phyloP scores from a whole-genome alignment of 2,113 vertebrate genomes.

The Bujurquina vittata region DNA sequence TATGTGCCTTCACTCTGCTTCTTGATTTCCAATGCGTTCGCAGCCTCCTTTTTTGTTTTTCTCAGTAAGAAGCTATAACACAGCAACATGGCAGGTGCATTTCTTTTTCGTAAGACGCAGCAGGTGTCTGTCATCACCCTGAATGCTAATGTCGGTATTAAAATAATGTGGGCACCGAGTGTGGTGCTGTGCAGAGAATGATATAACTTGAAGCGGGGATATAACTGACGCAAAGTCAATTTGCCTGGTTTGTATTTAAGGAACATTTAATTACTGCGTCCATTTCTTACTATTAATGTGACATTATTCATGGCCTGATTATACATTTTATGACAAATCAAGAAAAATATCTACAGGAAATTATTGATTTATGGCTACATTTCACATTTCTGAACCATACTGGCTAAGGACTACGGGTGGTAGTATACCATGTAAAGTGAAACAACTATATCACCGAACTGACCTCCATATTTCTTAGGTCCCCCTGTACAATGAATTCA shows the following conservation, averaged over 20 bases:
- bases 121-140: slow-evolving; percentile 62
- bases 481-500: slow-evolving; percentile 3
- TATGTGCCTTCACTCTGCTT: slow-evolving; percentile 30
- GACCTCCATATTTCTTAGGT: neutral
- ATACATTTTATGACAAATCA: neutral
- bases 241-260: neutral
- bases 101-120: slow-evolving; percentile 44
- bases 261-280: neutral
- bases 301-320: neutral
- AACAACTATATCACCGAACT: neutral
- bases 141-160: slow-evolving; percentile 62
- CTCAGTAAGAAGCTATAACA: slow-evolving; percentile 16
- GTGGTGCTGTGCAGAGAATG: slow-evolving; percentile 9
- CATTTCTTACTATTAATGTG: neutral
- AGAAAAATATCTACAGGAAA: neutral
- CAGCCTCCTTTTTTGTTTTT: slow-evolving; percentile 4
- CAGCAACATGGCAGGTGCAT: slow-evolving; percentile 34
- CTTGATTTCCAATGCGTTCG: slow-evolving; percentile 33
- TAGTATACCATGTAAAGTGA: neutral
- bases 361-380: neutral
- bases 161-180: slow-evolving; percentile 24
- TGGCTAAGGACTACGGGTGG: neutral
- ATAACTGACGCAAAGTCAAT: neutral
- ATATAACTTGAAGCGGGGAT: neutral
- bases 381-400: neutral